Conservation (phyloP, 2,113 vertebrate species). For the Chionomys nivalis region DNA sequence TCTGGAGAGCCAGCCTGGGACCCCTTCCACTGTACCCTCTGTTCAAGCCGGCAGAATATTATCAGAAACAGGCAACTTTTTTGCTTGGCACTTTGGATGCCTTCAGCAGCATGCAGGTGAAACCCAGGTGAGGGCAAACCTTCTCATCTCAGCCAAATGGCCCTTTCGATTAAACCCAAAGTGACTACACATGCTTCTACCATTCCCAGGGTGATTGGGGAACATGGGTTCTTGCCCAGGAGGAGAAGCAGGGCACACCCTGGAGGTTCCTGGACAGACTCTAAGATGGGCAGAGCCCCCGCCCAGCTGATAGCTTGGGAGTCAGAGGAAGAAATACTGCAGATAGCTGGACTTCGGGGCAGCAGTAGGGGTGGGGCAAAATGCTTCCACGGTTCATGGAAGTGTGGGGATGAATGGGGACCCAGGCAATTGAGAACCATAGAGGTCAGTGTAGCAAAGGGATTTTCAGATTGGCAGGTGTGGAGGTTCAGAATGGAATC, state of each 20-base stretch:
- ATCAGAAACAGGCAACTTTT: neutral
- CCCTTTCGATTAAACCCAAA: neutral
- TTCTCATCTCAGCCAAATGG: neutral
- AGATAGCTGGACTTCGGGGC: neutral
- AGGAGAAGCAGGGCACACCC: neutral
- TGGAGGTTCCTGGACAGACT: neutral
- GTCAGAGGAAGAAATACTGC: neutral
- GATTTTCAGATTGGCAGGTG: neutral
- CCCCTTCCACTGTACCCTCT: neutral
- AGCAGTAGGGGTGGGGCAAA: neutral
- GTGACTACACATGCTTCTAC: neutral
- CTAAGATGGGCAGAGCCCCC: neutral
- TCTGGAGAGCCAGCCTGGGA: neutral
- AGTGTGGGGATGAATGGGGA: neutral
- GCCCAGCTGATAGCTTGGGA: neutral
- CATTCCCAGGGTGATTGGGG: neutral
- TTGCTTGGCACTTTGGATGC: neutral
- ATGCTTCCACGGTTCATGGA: neutral
- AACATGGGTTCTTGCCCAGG: neutral
- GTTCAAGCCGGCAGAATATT: neutral
- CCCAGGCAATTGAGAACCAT: neutral
- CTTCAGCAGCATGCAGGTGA: neutral
- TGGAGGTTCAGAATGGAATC: neutral
- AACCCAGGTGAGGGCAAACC: neutral
- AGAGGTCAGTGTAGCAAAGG: neutral